Conservation (phyloP, 2,797 vertebrate species). For the Acrossocheilus wenchowensis region DNA sequence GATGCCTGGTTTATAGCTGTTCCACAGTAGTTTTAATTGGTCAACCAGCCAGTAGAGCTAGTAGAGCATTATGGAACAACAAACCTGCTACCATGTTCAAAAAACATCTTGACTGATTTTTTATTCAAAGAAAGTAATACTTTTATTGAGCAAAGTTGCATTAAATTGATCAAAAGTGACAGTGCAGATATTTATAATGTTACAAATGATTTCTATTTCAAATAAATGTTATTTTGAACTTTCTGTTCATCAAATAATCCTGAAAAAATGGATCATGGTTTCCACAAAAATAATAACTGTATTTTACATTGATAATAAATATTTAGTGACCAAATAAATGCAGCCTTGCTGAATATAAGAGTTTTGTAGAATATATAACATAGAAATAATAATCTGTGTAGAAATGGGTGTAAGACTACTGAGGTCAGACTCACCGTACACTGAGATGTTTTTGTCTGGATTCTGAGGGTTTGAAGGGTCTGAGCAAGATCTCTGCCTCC, state of each 20-base stretch:
- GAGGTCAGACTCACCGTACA: conserved; percentile 80
- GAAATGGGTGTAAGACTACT: background rate
- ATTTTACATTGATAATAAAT: background rate
- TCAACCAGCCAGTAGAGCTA: background rate
- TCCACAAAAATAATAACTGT: background rate
- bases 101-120: background rate
- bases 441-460: conserved; percentile 85
- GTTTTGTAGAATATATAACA: background rate
- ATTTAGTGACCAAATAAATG: background rate
- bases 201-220: background rate
- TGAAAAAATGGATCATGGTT: background rate
- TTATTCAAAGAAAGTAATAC: background rate
- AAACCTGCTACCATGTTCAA: background rate
- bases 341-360: background rate
- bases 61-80: background rate
- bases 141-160: background rate
- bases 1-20: background rate
- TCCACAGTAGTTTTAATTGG: background rate
- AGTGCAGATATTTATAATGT: background rate
- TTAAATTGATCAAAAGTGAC: background rate
- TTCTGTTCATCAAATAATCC: background rate
- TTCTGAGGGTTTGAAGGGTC: conserved; percentile 88
- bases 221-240: background rate
- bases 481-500: conserved; percentile 91
- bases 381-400: background rate